Percentiles rank a stretch among this genome's conserved stretches.
Evolutionary conservation across 2,888 invertebrate species (phyloP).

Genomic region (Sphaerophoria rueppellii): DNA sequence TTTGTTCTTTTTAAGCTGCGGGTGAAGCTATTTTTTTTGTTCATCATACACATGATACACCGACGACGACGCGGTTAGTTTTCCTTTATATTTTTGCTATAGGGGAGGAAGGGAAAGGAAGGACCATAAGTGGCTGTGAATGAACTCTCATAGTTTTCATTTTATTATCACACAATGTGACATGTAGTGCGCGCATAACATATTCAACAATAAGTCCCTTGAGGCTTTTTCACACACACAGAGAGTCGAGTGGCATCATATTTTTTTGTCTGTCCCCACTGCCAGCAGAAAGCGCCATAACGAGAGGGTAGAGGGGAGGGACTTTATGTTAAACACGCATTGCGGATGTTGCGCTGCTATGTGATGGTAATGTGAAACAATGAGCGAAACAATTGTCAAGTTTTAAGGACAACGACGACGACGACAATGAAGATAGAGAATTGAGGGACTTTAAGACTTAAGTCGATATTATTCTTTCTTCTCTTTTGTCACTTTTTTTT

Average conservation of each 20-base stretch:
- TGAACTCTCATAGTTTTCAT: slow-evolving; percentile 44
- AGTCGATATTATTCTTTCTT: neutral
- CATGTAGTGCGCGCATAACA: slow-evolving; percentile 22
- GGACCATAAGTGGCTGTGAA: slow-evolving; percentile 41
- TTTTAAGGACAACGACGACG: neutral
- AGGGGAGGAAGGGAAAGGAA: slow-evolving; percentile 4
- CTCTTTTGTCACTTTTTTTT: slow-evolving; percentile 4
- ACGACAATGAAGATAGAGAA: slow-evolving; percentile 24
- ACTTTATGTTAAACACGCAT: slow-evolving; percentile 23
- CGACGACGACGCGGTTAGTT: neutral
- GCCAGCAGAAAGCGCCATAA: too few species aligned
- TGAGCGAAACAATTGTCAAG: slow-evolving; percentile 31
- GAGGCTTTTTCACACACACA: neutral
- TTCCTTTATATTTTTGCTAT: neutral
- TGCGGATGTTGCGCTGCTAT: slow-evolving; percentile 6
- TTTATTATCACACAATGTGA: slow-evolving; percentile 43
- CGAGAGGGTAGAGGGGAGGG: neutral
- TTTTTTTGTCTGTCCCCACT: too few species aligned
- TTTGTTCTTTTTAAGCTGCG: slow-evolving; percentile 11
- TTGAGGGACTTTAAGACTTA: slow-evolving; percentile 12
- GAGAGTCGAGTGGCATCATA: neutral
- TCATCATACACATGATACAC: slow-evolving; percentile 2
- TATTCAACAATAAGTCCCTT: slow-evolving; percentile 21
- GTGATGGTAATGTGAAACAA: slow-evolving; percentile 28
- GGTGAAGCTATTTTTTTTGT: slow-evolving; percentile 16